Percentiles rank a stretch among this genome's conserved stretches.
Conservation (phyloP, 2,113 vertebrate species). For the Gnathonemus longibarbis region DNA sequence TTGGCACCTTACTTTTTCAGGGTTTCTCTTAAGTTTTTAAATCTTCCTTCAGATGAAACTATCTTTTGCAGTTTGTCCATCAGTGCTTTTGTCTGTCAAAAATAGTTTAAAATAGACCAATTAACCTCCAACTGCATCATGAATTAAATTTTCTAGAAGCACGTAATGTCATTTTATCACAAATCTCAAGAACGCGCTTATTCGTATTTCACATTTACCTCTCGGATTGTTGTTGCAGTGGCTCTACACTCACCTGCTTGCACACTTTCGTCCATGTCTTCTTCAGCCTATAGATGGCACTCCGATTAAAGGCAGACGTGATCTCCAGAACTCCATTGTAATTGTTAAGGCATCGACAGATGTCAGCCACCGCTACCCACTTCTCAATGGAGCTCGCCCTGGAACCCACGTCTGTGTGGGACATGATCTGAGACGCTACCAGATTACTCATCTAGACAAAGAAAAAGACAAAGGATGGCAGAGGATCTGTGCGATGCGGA, state of each 20-base stretch:
- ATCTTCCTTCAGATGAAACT: constrained; percentile 94
- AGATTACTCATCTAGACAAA: constrained; percentile 90
- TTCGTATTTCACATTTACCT: background rate
- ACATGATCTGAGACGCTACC: constrained; percentile 97
- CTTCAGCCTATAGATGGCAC: constrained; percentile 95
- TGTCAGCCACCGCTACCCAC: constrained; percentile 95
- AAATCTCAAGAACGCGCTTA: background rate
- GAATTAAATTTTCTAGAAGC: background rate
- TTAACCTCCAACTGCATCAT: background rate
- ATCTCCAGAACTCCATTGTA: constrained; percentile 96
- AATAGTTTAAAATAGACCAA: constrained; percentile 20
- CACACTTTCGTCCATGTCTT: constrained; percentile 97
- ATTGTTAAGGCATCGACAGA: constrained; percentile 93
- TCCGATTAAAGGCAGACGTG: constrained; percentile 94
- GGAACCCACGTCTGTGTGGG: constrained; percentile 80
- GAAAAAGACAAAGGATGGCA: background rate
- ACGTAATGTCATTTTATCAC: background rate
- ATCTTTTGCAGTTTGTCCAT: constrained; percentile 99
- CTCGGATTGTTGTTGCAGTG: background rate
- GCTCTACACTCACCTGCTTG: constrained; percentile 75
- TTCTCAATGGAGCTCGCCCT: constrained; percentile 90
- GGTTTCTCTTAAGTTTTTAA: constrained; percentile 97
- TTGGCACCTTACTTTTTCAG: constrained; percentile 83
- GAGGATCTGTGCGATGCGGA: background rate
- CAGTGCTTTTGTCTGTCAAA: constrained; percentile 81